Evolutionary conservation across 2,113 vertebrate species (phyloP), one percentile per base, ranked within the genome.

Genomic region (Psammodynastes pulverulentus): DNA sequence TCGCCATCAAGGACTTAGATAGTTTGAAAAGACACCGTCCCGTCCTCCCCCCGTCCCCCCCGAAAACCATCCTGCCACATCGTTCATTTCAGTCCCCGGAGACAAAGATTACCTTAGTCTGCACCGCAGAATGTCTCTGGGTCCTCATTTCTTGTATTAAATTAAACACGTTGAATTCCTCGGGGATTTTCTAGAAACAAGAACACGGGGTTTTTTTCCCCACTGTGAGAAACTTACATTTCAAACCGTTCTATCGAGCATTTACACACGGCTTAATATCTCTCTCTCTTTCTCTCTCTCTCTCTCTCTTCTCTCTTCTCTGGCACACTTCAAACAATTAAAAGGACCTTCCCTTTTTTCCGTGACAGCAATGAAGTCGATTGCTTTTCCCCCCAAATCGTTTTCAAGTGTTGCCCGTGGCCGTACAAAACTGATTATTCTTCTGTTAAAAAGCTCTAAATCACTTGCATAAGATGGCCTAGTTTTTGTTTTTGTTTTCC

Each of bases 121-220:
- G 99, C 52, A 99, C 99, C 72, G 99, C 99, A 86, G 99, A 99
- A 97, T 99, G 99, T 56, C 99, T 98, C 91, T 99, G 99, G 1
- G 98, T 99, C 96, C 99, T 98, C 99, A 99, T 99, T 97, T 99
- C 99, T 96, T 99, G 99, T 96, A 99, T 99, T 97, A 99, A 98
- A 95, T 97, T 98, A 96, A 99, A 99, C 88, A 99, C 98, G 91
- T 99, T 99, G 97, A 99, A 99, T 95, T 99, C 98, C 95, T 99
- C 99, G 90, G 99, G 99, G 97, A 99, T 99, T 98, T 98, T 99
- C 99, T 99, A 95, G 91, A 97, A 97, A n/a, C n/a, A 7, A 95
- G 0, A 97, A 51, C 12, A 94, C 86, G 62, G 92, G 92, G 4
- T 62, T 46, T 89, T 85, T 29, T 12, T 9, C 9, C 52, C 26